Evolutionary conservation across 2,113 vertebrate species (phyloP).

Genomic region (Paralichthys olivaceus): DNA sequence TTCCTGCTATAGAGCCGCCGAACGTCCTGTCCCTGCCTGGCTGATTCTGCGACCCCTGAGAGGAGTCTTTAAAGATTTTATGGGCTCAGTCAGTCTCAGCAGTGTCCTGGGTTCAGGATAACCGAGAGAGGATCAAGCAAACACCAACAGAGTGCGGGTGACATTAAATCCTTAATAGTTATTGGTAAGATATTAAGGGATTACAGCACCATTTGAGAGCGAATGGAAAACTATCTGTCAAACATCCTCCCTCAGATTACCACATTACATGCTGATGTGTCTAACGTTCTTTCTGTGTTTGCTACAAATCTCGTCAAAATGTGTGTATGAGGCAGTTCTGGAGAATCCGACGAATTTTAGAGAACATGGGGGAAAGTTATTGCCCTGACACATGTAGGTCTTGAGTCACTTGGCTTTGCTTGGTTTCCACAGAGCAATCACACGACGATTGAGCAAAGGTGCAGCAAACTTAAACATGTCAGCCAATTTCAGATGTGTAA

Average conservation of each 20-base stretch:
- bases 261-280: slow-evolving; percentile 64
- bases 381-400: slow-evolving; percentile 80
- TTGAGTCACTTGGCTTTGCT: slow-evolving; percentile 61
- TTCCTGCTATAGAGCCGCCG: slow-evolving; percentile 37
- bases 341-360: slow-evolving; percentile 55
- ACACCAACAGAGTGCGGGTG: slow-evolving; percentile 50
- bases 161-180: slow-evolving; percentile 80
- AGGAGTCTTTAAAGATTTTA: slow-evolving; percentile 71
- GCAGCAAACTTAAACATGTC: slow-evolving; percentile 77
- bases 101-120: slow-evolving; percentile 47
- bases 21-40: slow-evolving; percentile 48
- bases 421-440: slow-evolving; percentile 54
- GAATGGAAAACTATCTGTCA: slow-evolving; percentile 70
- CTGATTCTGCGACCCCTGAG: slow-evolving; percentile 59
- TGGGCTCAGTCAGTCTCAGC: slow-evolving; percentile 61
- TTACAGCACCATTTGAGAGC: slow-evolving; percentile 61
- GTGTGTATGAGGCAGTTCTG: slow-evolving; percentile 58
- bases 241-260: slow-evolving; percentile 69
- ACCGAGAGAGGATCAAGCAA: slow-evolving; percentile 60
- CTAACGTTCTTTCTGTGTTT: slow-evolving; percentile 39
- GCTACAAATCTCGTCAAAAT: slow-evolving; percentile 70
- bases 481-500: slow-evolving; percentile 77
- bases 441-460: slow-evolving; percentile 72
- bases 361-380: slow-evolving; percentile 55
- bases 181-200: slow-evolving; percentile 79